These are phyloP conservation scores for Euzophera pinguis DNA, from an alignment of 2,888 invertebrate species.

Conservation along the genomic window DNA sequence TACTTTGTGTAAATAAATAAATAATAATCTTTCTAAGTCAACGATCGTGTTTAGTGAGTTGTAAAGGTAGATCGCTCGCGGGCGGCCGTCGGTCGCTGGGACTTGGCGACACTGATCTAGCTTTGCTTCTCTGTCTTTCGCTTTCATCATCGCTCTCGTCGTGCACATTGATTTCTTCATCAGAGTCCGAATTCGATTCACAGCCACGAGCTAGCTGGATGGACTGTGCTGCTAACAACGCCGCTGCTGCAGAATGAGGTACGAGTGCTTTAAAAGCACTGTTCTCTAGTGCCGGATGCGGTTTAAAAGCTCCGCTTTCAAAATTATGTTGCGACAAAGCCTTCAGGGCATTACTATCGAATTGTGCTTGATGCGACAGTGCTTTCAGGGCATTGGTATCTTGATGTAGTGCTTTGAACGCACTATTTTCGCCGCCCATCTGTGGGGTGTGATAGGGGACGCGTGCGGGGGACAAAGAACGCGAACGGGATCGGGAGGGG, in stretches of 20 bases:
- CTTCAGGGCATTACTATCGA: conserved; percentile 79
- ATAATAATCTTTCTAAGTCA: conserved; percentile 50
- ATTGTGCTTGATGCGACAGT: conserved; percentile 76
- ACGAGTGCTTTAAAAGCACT: conserved; percentile 92
- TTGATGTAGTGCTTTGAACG: conserved; percentile 87
- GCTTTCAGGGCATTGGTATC: conserved; percentile 80
- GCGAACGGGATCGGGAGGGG: conserved; percentile 84
- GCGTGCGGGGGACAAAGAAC: conserved; percentile 82
- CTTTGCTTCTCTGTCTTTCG: conserved; percentile 62
- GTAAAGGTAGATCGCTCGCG: conserved; percentile 81
- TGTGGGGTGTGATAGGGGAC: conserved; percentile 80
- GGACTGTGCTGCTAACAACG: conserved; percentile 73
- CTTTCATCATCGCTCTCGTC: conserved; percentile 85
- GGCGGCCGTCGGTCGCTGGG: conserved; percentile 56
- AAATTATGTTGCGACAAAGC: conserved; percentile 65
- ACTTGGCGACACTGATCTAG: conserved; percentile 70
- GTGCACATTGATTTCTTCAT: conserved; percentile 92
- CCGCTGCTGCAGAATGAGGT: conserved; percentile 82
- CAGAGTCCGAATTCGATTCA: conserved; percentile 81
- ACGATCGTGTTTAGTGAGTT: conserved; percentile 87
- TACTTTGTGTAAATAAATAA: conserved; percentile 53
- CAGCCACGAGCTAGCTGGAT: conserved; percentile 69
- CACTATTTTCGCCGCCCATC: conserved; percentile 95
- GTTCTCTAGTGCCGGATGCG: conserved; percentile 84
- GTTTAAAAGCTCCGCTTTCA: conserved; percentile 62